Base-by-base conservation (phyloP, 2,888 invertebrate genomes). In the Zygaena filipendulae region DNA sequence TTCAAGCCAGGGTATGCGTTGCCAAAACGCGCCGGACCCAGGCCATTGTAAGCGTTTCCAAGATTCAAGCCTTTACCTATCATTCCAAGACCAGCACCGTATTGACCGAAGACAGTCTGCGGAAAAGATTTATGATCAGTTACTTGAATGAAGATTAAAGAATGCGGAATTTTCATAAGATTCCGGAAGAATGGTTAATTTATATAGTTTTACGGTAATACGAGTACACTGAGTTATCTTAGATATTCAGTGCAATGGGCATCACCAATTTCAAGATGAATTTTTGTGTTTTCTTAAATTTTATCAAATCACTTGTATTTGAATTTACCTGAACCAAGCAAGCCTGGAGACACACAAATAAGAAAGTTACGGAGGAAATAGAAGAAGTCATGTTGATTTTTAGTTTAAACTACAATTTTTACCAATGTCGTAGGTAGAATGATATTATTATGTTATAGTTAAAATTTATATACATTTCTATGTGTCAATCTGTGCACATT, bases 301-400 rank as follows among this genome's bases (percentile, higher is more conserved):
- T 26, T 30, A 26, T 23, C 25, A 32, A 32, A 20, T 21, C 32
- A 22, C 24, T 27, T 30, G n/a, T n/a, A n/a, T 28, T 18, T 13
- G 11, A 20, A 24, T 27, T 38, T 36, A 48, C 46, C 43, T 48
- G 38, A 23, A 40, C 25, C 13, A 46, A 30, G 29, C 40, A 41
- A 14, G 38, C 38, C 31, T 40, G 42, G 19, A 38, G 21, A 33
- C 39, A 39, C 11, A 43, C 27, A 11, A 41, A 14, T 5, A 41
- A 19, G 26, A 40, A 25, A n/a, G 36, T 20, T 18, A 38, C 40
- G 8, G 45, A 25, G 13, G 39, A 38, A 41, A 44, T 45, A 26
- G n/a, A n/a, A n/a, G n/a, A n/a, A n/a, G n/a, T n/a, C 18, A 32
- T 30, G 20, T 6, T n/a, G 12, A 10, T 6, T 18, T 27, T 3